Base-by-base conservation (phyloP, 2,888 invertebrate genomes). In the Heliconius erato region DNA sequence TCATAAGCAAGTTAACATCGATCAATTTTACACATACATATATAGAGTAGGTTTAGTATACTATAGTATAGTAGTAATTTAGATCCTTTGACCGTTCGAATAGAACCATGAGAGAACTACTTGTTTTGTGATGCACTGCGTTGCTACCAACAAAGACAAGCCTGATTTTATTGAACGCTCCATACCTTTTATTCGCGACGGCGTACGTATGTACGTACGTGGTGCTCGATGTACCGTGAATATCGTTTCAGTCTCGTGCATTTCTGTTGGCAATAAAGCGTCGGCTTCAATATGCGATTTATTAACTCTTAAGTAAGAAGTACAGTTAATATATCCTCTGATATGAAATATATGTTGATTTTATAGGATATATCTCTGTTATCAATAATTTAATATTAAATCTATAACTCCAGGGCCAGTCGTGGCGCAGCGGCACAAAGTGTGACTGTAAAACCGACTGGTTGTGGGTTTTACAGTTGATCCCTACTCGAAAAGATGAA, bases 141-240 rank as follows among this genome's bases (percentile, higher is more conserved):
- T 72, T 63, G 35, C 54, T 72, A 26, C 78, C n/a, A 79, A 71
- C 72, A 72, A 72, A 81, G 81, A 78, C 71, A 23, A 49, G 78
- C 72, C 54, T 74, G 71, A 76, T 76, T 82, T 76, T 79, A 82
- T 82, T 77, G 79, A 82, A 76, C 71, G 76, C 19, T 40, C n/a
- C 69, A 63, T 81, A 65, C 67, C 77, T 81, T 79, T 79, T 72
- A 72, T 81, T 72, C 65, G 54, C 71, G 71, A 76, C 71, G 40
- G 44, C 28, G 59, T 79, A 79, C 26, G 79, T 49, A 40, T 23
- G 23, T 82, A 79, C 54, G 67, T 68, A 74, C 26, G 79, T 54
- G 44, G 79, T 68, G 74, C 74, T 59, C 82, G 71, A 76, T 68
- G 82, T 82, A 63, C 79, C 82, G 79, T 82, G 54, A 79, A 82